Evolutionary conservation across 2,888 invertebrate species (phyloP), one percentile per base, ranked within the genome.

Genomic region (Caenorhabditis zanzibari): DNA sequence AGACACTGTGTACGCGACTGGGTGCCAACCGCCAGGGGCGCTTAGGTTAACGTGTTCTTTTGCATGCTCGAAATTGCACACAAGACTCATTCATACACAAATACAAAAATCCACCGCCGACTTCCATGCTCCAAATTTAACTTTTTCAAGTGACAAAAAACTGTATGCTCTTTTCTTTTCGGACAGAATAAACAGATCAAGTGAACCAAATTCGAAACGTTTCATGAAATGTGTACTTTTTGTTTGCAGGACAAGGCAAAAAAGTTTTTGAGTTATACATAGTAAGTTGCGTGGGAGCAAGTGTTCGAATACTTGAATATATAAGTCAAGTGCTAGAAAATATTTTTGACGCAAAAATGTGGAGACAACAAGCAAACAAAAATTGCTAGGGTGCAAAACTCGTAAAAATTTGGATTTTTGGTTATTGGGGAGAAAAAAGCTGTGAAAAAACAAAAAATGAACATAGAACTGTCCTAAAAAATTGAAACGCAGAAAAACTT

Each of bases 1-100:
- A 56, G 63, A 81, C 69, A 81, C 81, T 81, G 69, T 64, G 81
- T 59, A 66, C 72, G 44, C 72, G 47, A 47, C 61, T n/a, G 35
- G 52, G 56, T 68, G 73, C 72, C 73, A 80, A 80, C 59, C 44
- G 47, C 59, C 38, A 52, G 22, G 24, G 63, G 63, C n/a, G n/a
- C 64, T 32, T 28, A 9, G 56, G 32, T 72, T 54, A 44, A 58
- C 79, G 64, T 79, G 71, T 79, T 79, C 71, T 71, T 47, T 61
- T 32, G 66, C 68, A 68, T 68, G 68, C 68, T 68, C 68, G 5
- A 68, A 54, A 68, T 68, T 68, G 54, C 68, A 68, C 68, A 68
- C 52, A 38, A 24, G 19, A 66, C 41, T 3, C 66, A 22, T 19
- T 32, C 9, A 32, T 32, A 49, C 41, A 41, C 41, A 35, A n/a